These are phyloP conservation scores for Saimiri boliviensis DNA, from an alignment of 2,113 vertebrate genomes.

Conservation along the genomic window DNA sequence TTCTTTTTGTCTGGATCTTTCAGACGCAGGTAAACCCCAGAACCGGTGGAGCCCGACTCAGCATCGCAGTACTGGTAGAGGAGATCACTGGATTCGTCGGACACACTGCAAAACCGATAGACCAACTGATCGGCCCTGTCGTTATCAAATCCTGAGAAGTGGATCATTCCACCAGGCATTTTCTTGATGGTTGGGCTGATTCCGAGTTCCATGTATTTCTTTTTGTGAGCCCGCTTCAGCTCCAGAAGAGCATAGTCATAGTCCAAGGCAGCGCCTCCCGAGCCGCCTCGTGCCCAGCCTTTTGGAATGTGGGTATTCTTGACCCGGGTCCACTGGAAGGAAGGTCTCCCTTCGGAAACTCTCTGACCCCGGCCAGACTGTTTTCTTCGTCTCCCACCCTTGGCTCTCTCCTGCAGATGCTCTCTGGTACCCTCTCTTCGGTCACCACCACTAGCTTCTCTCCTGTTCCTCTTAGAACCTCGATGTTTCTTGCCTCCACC, in stretches of 20 bases:
- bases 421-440: slow-evolving; percentile 79
- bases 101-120: slow-evolving; percentile 96
- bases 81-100: slow-evolving; percentile 94
- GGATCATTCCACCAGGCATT: slow-evolving; percentile 93
- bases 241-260: slow-evolving; percentile 96
- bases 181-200: slow-evolving; percentile 91
- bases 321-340: slow-evolving; percentile 96
- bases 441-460: slow-evolving; percentile 76
- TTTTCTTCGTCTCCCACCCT: slow-evolving; percentile 72
- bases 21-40: slow-evolving; percentile 95
- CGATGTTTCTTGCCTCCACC: slow-evolving; percentile 79
- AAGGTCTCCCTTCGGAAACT: slow-evolving; percentile 82
- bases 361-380: slow-evolving; percentile 75
- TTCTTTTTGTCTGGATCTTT: slow-evolving; percentile 92
- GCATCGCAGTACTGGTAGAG: slow-evolving; percentile 97
- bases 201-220: slow-evolving; percentile 94
- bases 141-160: slow-evolving; percentile 97
- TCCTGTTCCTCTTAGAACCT: slow-evolving; percentile 75
- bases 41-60: slow-evolving; percentile 94
- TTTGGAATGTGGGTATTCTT: slow-evolving; percentile 94
- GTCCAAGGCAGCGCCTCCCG: slow-evolving; percentile 88
- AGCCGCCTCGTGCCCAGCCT: slow-evolving; percentile 92
- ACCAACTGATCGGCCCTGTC: slow-evolving; percentile 93
- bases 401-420: slow-evolving; percentile 81
- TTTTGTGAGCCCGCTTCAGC: slow-evolving; percentile 92